Evolutionary conservation across 2,113 vertebrate species (phyloP).

Genomic region (Clarias gariepinus): DNA sequence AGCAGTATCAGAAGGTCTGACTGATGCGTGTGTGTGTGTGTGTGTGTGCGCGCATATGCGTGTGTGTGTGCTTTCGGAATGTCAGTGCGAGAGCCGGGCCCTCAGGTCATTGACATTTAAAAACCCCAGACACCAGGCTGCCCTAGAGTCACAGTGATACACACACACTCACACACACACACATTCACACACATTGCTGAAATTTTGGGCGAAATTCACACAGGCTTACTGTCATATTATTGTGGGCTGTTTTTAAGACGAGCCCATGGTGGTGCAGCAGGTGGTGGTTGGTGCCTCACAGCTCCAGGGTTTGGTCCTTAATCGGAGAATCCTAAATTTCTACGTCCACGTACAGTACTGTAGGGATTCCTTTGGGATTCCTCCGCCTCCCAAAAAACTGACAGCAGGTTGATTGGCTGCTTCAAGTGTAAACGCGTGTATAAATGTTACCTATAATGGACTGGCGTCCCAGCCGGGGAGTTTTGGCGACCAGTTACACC

Average conservation of each 20-base stretch:
- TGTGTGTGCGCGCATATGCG: constrained; percentile 18
- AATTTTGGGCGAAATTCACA: not conserved
- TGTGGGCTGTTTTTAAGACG: not conserved
- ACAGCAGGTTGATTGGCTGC: not conserved
- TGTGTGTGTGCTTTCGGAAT: constrained; percentile 55
- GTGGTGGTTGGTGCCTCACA: not conserved
- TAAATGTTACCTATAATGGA: not conserved
- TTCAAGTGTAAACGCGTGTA: not conserved
- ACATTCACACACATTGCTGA: constrained; percentile 11
- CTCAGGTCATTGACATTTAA: constrained; percentile 74
- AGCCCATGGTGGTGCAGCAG: not conserved
- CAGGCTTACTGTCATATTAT: constrained; percentile 18
- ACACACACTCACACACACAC: constrained; percentile 33
- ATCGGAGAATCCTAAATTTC: not conserved
- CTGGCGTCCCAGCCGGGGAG: not conserved
- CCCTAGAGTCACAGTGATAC: constrained; percentile 49
- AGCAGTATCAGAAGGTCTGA: constrained; percentile 54
- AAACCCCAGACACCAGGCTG: constrained; percentile 58
- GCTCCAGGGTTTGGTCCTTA: not conserved
- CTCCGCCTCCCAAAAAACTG: not conserved
- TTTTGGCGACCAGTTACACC: not conserved
- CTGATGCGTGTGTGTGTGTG: constrained; percentile 43
- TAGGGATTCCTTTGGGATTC: not conserved
- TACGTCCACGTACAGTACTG: not conserved
- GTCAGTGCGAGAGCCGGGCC: constrained; percentile 59